Evolutionary conservation across 2,888 invertebrate species (phyloP), one percentile per base, ranked within the genome.

Genomic region (Bombyx huttoni): DNA sequence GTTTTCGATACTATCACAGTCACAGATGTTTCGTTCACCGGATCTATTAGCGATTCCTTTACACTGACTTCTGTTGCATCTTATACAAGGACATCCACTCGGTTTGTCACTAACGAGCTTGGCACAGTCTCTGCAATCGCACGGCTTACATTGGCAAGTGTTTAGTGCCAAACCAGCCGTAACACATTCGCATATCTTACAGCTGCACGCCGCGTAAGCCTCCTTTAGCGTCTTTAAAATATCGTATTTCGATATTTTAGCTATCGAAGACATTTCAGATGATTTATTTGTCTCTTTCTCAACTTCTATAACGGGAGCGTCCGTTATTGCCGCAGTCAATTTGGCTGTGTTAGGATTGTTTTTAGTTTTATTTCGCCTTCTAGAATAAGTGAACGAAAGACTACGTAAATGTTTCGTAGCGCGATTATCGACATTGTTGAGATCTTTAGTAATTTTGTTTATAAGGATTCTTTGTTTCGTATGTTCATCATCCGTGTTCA

Each of bases 171-270:
- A 14, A 13, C 61, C 69, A 8, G 59, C 62, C 24, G 54, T 56
- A 13, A 80, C 60, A 49, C 85, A 86, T 59, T 82, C 77, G 51
- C 85, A 86, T 34, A 82, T 70, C 70, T 75, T 82, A 54, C 86
- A 85, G 62, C 73, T 81, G 50, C 86, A 86, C 0, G 75, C 78
- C 49, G 75, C 68, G 50, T 80, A 85, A 13, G 71, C 70, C 56
- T 82, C 77, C 63, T 75, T 79, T 48, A 85, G 63, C 63, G 63
- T 74, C 46, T 63, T 65, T 7, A 78, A 57, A 52, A 85, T 69
- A 53, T 85, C 74, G 47, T 58, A 57, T 46, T 65, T 67, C 13
- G 67, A 57, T 49, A 67, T 50, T 50, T 52, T 55, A 46, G n/a
- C 50, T 9, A 24, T 24, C 48, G 49, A 33, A 6, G 51, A 13